These are phyloP conservation scores for Campylomormyrus tamandua DNA, from an alignment of 2,113 vertebrate species.

Conservation along the genomic window DNA sequence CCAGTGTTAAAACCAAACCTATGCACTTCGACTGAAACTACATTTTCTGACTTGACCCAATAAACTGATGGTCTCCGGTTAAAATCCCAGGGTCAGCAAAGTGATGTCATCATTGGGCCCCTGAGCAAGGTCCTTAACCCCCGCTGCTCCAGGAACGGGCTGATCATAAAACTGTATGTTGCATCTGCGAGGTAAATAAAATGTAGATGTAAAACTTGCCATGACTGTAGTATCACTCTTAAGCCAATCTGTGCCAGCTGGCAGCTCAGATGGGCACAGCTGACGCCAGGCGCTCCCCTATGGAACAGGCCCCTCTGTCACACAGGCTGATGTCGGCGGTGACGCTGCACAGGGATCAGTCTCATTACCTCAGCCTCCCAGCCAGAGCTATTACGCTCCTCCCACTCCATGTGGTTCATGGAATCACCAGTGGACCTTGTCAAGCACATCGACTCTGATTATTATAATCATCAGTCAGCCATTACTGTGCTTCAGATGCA, in stretches of 20 bases:
- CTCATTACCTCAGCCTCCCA: not conserved
- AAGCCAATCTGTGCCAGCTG: not conserved
- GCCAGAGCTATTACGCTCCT: not conserved
- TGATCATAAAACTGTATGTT: not conserved
- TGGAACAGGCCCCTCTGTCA: not conserved
- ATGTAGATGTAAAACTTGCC: not conserved
- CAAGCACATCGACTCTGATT: not conserved
- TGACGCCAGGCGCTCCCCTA: not conserved
- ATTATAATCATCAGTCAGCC: conserved; percentile 1
- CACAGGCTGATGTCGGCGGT: not conserved
- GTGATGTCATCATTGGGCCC: not conserved
- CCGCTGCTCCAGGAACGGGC: not conserved
- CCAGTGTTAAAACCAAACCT: not conserved
- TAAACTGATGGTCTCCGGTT: not conserved
- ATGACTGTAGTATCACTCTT: not conserved
- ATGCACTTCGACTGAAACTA: not conserved
- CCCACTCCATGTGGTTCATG: not conserved
- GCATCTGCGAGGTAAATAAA: not conserved
- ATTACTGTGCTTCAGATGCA: not conserved
- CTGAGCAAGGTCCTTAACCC: not conserved
- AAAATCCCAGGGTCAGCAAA: not conserved
- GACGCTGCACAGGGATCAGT: not conserved
- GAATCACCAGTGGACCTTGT: not conserved
- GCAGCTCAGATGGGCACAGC: not conserved
- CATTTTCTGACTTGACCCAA: not conserved